phyloP scores from a whole-genome alignment of 2,888 invertebrate species.

The Pollenia amentaria region DNA sequence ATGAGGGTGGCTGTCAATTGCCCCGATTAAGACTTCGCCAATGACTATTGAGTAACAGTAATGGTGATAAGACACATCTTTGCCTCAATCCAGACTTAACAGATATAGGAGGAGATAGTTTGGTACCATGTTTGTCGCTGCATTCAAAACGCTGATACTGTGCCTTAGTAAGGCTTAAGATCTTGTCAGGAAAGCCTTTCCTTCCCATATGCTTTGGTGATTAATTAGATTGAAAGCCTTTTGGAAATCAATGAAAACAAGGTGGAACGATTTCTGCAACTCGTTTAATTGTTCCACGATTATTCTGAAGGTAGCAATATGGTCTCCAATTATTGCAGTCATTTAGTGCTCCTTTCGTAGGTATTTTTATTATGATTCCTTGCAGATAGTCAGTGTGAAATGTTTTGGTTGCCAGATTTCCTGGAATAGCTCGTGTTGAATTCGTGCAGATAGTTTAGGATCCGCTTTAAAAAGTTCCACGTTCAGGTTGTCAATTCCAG shows the following conservation, averaged over 20 bases:
- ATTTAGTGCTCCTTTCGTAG: background rate
- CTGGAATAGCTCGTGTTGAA: background rate
- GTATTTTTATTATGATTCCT: background rate
- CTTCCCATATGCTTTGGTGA: no score
- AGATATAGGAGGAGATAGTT: background rate
- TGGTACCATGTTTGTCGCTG: background rate
- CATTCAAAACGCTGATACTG: background rate
- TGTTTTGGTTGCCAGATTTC: background rate
- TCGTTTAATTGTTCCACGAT: background rate
- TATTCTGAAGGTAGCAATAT: background rate
- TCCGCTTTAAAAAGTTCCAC: no score
- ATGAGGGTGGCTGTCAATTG: background rate
- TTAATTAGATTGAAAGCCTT: background rate
- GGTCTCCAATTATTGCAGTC: background rate
- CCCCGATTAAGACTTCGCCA: background rate
- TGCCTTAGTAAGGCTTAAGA: background rate
- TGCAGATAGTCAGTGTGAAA: background rate
- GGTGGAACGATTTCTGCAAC: background rate
- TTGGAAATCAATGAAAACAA: background rate
- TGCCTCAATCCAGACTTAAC: background rate
- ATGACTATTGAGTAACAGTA: slow-evolving; percentile 1
- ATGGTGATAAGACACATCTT: background rate
- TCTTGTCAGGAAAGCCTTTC: no score
- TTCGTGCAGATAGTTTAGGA: background rate
- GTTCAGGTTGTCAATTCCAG: no score